Conservation (phyloP, 2,113 vertebrate species). For the Sinocyclocheilus rhinocerous region DNA sequence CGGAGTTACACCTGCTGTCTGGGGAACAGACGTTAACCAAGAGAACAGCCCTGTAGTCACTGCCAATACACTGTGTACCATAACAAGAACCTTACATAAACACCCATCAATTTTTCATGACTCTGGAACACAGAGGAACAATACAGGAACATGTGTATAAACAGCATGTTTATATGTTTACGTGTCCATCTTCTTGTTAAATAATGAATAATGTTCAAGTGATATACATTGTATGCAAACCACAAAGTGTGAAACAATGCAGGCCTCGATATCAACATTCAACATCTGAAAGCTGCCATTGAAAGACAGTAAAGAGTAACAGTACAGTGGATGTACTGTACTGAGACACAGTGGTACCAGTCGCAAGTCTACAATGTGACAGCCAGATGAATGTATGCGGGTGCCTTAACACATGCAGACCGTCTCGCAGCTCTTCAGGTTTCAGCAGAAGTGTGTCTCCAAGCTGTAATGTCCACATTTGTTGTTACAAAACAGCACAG, state of each 20-base stretch:
- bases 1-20: not conserved
- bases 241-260: not conserved
- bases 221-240: not conserved
- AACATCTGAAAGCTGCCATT: slow-evolving; percentile 38
- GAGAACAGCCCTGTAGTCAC: not conserved
- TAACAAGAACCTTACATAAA: slow-evolving; percentile 41
- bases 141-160: not conserved
- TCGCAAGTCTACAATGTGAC: slow-evolving; percentile 25
- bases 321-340: slow-evolving; percentile 41
- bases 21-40: not conserved
- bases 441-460: not conserved
- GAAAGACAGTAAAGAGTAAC: slow-evolving; percentile 21
- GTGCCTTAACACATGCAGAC: not conserved
- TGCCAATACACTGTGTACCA: slow-evolving; percentile 17
- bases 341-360: slow-evolving; percentile 34
- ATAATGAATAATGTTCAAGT: slow-evolving; percentile 15
- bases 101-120: slow-evolving; percentile 34
- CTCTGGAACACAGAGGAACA: not conserved
- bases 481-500: slow-evolving; percentile 19
- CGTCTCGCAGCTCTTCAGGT: slow-evolving; percentile 19
- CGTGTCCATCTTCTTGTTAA: slow-evolving; percentile 8
- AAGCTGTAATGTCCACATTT: slow-evolving; percentile 17
- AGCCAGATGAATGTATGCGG: slow-evolving; percentile 12
- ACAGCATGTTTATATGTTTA: not conserved
- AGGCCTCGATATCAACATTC: not conserved